Conservation (phyloP, 2,797 vertebrate genomes). For the Tauraco hartlaubi region DNA sequence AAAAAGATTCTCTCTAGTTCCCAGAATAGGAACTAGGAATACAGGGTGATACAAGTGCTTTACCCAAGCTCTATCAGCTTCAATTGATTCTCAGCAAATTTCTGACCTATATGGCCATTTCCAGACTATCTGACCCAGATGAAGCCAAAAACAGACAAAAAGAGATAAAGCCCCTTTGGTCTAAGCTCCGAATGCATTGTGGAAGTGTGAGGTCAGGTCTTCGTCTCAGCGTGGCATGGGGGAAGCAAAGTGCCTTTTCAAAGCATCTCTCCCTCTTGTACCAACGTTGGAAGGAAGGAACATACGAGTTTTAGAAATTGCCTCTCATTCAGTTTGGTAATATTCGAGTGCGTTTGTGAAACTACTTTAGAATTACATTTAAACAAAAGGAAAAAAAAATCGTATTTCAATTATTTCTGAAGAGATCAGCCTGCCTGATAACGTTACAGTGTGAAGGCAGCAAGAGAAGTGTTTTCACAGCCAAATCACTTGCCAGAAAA, state of each 20-base stretch:
- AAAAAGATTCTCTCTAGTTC: neutral
- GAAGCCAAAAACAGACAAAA: neutral
- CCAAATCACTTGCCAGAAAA: constrained; percentile 56
- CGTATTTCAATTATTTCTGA: constrained; percentile 62
- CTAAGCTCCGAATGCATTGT: neutral
- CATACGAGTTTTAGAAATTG: constrained; percentile 5
- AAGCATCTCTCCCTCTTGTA: neutral
- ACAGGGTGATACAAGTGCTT: accelerated
- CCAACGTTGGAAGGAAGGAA: neutral
- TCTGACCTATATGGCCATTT: neutral
- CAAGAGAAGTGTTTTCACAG: constrained; percentile 28
- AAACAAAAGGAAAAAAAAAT: neutral
- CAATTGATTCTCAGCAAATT: neutral
- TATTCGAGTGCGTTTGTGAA: constrained; percentile 60
- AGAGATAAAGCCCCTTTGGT: neutral
- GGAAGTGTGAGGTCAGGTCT: neutral
- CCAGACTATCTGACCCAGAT: neutral
- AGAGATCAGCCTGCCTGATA: constrained; percentile 56
- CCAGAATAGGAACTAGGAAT: neutral
- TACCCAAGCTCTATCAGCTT: neutral
- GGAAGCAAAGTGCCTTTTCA: neutral
- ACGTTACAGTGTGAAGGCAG: neutral
- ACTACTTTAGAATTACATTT: constrained; percentile 50
- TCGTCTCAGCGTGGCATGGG: accelerated
- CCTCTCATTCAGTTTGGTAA: constrained; percentile 22